A percentile compares a stretch with the other conserved stretches of the same genome.
Conservation (phyloP, 2,888 invertebrate genomes). For the Drymonia ruficornis region DNA sequence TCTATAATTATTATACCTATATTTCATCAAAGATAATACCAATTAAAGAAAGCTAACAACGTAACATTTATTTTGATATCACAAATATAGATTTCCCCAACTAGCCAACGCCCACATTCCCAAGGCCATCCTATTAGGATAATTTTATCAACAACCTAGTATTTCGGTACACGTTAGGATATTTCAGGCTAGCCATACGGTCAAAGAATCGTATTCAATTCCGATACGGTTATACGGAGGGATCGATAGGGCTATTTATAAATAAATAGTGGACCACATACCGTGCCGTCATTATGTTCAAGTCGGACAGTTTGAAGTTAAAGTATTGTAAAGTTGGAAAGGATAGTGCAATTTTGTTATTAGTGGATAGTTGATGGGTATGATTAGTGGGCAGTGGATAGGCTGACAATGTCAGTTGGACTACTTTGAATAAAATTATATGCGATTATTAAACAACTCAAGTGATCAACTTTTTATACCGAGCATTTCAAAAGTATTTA, state of each 20-base stretch:
- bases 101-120: no score
- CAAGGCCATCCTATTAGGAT: constrained; percentile 7
- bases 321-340: constrained; percentile 30
- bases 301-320: constrained; percentile 26
- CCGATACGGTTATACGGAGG: constrained; percentile 34
- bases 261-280: constrained; percentile 35
- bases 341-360: constrained; percentile 32
- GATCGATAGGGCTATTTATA: constrained; percentile 41
- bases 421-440: no score
- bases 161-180: constrained; percentile 32
- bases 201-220: constrained; percentile 57
- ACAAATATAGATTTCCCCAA: no score
- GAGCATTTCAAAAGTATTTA: no score
- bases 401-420: no score
- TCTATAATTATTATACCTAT: no score
- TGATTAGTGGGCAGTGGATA: no score
- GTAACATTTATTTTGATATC: no score
- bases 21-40: no score
- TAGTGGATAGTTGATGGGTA: constrained; percentile 9
- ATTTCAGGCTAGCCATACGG: constrained; percentile 52
- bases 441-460: no score
- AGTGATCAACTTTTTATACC: no score
- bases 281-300: constrained; percentile 34
- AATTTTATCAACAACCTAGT: constrained; percentile 14
- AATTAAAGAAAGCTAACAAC: no score